Evolutionary conservation across 2,888 invertebrate species (phyloP).

Genomic region (Adela reaumurella): DNA sequence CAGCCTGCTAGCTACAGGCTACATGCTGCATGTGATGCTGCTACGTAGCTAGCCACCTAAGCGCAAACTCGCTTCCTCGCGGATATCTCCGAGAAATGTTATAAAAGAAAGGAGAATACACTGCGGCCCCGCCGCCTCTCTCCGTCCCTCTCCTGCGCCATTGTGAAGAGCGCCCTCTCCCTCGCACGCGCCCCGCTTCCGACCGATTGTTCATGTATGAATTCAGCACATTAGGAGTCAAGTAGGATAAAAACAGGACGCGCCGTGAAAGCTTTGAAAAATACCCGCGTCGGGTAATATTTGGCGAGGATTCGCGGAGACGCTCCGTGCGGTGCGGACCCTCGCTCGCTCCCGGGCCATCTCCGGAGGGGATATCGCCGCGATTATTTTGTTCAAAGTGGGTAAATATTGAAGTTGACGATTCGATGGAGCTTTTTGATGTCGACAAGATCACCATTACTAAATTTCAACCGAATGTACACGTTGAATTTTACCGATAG

Average conservation of each 20-base stretch:
- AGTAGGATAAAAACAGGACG: conserved; percentile 57
- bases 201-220: conserved; percentile 63
- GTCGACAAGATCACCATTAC: too few species aligned
- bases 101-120: conserved; percentile 29
- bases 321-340: too few species aligned
- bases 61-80: neutral
- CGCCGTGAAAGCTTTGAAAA: conserved; percentile 42
- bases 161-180: conserved; percentile 23
- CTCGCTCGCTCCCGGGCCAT: too few species aligned
- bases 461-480: too few species aligned
- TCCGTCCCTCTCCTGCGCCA: conserved; percentile 14
- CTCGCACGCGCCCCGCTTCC: conserved; percentile 2
- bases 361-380: too few species aligned
- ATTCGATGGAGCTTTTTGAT: too few species aligned
- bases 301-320: conserved; percentile 14
- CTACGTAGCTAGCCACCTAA: too few species aligned
- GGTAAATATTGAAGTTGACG: too few species aligned
- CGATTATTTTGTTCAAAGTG: too few species aligned
- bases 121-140: conserved; percentile 11
- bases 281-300: conserved; percentile 45
- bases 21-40: too few species aligned
- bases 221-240: conserved; percentile 69
- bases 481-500: too few species aligned
- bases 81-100: conserved; percentile 20
- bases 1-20: conserved; percentile 5